Evolutionary conservation across 2,797 vertebrate genomes (phyloP).

Genomic region (Schizothorax lantsangensis): DNA sequence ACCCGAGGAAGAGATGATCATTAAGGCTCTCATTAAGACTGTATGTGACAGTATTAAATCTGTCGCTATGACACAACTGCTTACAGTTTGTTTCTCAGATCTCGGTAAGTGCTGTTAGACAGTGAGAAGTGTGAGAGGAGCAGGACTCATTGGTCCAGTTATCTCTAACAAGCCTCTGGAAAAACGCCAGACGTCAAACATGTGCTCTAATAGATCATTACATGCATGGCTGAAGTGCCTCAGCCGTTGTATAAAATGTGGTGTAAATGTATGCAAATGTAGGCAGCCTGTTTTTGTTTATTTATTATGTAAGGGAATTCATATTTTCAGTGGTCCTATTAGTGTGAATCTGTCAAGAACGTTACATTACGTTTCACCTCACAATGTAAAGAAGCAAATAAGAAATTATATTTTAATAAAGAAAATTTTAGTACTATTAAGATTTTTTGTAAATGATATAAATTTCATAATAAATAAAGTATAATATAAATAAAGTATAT

Average conservation of each 20-base stretch:
- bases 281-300: background rate
- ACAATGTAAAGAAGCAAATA: background rate
- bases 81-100: conserved; percentile 27
- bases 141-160: background rate
- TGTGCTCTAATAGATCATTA: conserved; percentile 7
- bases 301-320: background rate
- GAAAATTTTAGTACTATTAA: background rate
- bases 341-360: background rate
- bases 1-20: background rate
- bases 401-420: background rate
- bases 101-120: background rate
- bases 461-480: too few species aligned
- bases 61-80: background rate
- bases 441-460: too few species aligned
- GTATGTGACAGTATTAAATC: background rate
- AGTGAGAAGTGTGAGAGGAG: background rate
- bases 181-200: conserved; percentile 27
- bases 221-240: conserved; percentile 5
- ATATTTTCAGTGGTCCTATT: background rate
- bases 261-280: background rate
- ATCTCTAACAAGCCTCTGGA: conserved; percentile 22
- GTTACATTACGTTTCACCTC: background rate
- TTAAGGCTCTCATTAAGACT: background rate
- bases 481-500: background rate
- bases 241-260: background rate